A percentile compares a stretch with the other conserved stretches of the same genome.
phyloP scores from a whole-genome alignment of 1,140 invertebrate species.

The Goniozus legneri region DNA sequence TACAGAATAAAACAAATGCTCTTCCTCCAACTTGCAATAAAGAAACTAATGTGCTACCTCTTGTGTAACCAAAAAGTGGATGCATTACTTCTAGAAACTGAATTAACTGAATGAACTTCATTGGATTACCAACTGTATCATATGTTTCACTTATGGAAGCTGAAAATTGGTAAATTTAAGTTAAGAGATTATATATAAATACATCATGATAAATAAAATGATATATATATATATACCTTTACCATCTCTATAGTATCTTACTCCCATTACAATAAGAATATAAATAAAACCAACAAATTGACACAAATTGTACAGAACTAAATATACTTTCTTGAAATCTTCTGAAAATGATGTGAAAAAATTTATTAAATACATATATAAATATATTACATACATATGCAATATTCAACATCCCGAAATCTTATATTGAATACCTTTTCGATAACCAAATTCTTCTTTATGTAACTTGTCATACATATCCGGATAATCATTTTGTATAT shows the following conservation, averaged over 20 bases:
- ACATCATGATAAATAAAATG: not conserved
- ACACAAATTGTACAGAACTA: constrained; percentile 86
- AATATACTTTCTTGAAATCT: constrained; percentile 79
- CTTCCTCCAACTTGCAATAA: constrained; percentile 74
- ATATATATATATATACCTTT: constrained; percentile 48
- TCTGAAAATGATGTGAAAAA: constrained; percentile 66
- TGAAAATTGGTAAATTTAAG: constrained; percentile 27
- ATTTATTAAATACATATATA: constrained; percentile 1
- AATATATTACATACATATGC: constrained; percentile 2
- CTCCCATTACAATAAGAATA: constrained; percentile 68
- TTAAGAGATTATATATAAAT: constrained; percentile 8
- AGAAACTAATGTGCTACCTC: constrained; percentile 62
- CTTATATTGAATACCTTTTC: constrained; percentile 59
- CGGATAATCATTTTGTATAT: constrained; percentile 72
- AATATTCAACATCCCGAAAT: not conserved
- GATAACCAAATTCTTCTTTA: constrained; percentile 77
- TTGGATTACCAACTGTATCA: constrained; percentile 69
- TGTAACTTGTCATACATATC: constrained; percentile 72
- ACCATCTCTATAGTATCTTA: constrained; percentile 73
- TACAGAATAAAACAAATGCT: constrained; percentile 74
- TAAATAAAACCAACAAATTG: constrained; percentile 88
- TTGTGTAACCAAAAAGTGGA: constrained; percentile 84
- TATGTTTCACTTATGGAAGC: constrained; percentile 74
- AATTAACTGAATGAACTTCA: constrained; percentile 79
- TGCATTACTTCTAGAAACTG: constrained; percentile 88